Base-by-base conservation (phyloP, 2,797 vertebrate species). In the Sparus aurata region DNA sequence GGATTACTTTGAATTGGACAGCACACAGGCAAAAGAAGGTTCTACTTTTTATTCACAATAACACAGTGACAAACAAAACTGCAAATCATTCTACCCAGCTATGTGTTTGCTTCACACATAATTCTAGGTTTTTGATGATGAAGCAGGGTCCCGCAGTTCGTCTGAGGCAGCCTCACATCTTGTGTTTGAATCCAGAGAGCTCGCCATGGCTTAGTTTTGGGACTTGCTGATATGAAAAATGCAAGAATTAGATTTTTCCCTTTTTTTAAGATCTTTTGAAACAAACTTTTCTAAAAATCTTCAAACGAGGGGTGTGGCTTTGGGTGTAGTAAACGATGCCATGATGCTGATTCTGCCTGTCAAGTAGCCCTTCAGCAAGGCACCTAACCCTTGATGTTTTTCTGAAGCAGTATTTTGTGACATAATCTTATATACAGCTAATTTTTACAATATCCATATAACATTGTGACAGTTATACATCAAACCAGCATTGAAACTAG, bases 151-250 rank as follows among this genome's bases (percentile, higher is more conserved):
- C n/a, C 30, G 23, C 34, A 45, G 66, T 77, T 61, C 61, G 64
- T 69, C 59, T 0, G 49, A 60, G 64, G 73, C 41, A 22, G 22
- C 74, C 62, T 73, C 69, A 22, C 46, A 41, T 65, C 23, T 69
- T 57, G 30, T 43, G 54, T 22, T n/a, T 62, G 55, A 76, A 61
- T 66, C 61, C 27, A 30, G 59, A 22, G 68, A 72, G 27, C 64
- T 77, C 69, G 69, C 43, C 25, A 9, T 69, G 15, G 22, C 25
- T 65, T 50, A 18, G 57, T 75, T 69, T 72, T 30, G 62, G 60
- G 70, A 58, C 68, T 60, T 80, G 17, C 47, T 3, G 6, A 2
- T 43, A 50, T 80, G 57, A 73, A 77, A 77, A 70, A 76, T 79
- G 59, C 45, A 69, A 23, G 16, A 27, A 64, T 47, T 60, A 41